These are phyloP conservation scores for Ceyx erithaca DNA, from an alignment of 2,797 vertebrate species.

Conservation along the genomic window DNA sequence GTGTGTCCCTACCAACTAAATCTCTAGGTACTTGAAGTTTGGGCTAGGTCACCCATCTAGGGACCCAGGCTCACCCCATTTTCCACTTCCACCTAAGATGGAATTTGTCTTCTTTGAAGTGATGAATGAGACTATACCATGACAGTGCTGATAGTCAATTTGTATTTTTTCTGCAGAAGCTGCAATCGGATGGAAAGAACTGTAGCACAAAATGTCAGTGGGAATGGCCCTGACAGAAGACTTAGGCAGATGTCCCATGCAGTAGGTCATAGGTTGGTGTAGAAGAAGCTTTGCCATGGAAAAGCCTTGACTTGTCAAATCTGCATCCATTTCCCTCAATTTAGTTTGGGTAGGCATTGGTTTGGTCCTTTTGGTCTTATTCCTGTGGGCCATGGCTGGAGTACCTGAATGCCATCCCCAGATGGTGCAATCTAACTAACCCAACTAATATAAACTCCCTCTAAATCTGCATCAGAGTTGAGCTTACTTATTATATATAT, in stretches of 20 bases:
- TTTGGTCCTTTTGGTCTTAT: background rate
- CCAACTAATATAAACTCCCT: too few species aligned
- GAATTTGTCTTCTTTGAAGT: background rate
- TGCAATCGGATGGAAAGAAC: background rate
- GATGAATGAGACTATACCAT: background rate
- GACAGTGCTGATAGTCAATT: background rate
- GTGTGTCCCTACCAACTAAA: background rate
- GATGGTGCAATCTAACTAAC: too few species aligned
- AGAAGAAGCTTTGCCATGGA: background rate
- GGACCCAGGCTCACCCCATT: fast-evolving
- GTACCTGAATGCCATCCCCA: background rate
- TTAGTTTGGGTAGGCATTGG: background rate
- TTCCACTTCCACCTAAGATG: background rate
- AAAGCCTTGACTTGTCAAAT: background rate
- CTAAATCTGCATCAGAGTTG: background rate
- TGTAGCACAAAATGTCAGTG: background rate
- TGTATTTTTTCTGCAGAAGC: background rate
- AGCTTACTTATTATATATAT: background rate
- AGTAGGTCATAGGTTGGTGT: background rate
- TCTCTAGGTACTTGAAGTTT: background rate
- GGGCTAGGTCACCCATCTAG: background rate
- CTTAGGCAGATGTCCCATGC: fast-evolving
- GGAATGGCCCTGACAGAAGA: background rate
- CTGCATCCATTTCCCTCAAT: fast-evolving
- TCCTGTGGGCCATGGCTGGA: background rate